A percentile compares a stretch with the other conserved stretches of the same genome.
These are phyloP conservation scores for Cryptotermes secundus DNA, from an alignment of 1,140 invertebrate genomes.

Conservation along the genomic window DNA sequence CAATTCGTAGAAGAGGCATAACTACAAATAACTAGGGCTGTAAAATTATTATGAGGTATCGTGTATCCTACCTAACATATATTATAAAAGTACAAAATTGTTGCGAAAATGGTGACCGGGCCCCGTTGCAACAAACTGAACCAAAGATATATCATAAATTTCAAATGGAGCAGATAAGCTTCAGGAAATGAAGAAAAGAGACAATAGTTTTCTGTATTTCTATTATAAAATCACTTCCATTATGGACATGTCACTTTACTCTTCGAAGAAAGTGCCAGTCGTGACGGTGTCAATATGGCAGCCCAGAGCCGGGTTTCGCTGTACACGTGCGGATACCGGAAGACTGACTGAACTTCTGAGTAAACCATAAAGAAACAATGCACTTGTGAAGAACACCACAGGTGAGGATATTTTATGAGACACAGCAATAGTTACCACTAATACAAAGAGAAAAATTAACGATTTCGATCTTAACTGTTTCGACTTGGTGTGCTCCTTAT, in stretches of 20 bases:
- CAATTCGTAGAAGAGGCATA: neutral
- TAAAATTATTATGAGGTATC: neutral
- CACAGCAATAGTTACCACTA: neutral
- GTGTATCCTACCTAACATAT: neutral
- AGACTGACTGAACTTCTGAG: neutral
- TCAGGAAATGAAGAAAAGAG: neutral
- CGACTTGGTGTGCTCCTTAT: conserved; percentile 5
- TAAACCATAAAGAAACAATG: neutral
- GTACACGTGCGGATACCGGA: neutral
- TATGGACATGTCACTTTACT: neutral
- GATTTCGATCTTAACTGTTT: neutral
- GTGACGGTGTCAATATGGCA: neutral
- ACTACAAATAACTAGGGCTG: neutral
- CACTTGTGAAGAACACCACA: neutral
- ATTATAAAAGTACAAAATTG: neutral
- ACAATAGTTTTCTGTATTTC: neutral
- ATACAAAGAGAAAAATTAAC: neutral
- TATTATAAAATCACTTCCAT: neutral
- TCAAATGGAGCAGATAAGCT: neutral
- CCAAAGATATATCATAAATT: neutral
- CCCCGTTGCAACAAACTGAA: neutral
- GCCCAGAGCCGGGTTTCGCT: neutral
- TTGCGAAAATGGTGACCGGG: neutral
- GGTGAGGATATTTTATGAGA: neutral
- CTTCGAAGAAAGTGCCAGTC: neutral